phyloP scores from a whole-genome alignment of 2,888 invertebrate genomes.

The Nomada flava region DNA sequence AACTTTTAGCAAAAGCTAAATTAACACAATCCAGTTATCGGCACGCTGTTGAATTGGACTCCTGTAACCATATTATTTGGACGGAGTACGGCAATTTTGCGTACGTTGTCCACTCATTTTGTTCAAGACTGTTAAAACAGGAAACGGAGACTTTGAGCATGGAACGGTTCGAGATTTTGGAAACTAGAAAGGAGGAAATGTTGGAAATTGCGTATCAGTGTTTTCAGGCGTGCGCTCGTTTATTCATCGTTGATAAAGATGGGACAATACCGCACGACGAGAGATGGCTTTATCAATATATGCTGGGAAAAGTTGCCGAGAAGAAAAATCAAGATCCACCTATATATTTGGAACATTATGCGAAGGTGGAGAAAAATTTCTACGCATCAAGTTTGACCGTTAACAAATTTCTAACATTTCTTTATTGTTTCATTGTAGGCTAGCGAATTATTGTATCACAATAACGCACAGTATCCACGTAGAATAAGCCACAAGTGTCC shows the following conservation, averaged over 20 bases:
- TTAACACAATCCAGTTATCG: conserved; percentile 93
- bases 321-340: conserved; percentile 91
- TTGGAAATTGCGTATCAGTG: conserved; percentile 91
- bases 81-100: conserved; percentile 96
- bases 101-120: conserved; percentile 95
- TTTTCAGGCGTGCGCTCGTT: conserved; percentile 89
- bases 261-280: conserved; percentile 90
- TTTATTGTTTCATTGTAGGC: conserved; percentile 85
- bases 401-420: no score
- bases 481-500: conserved; percentile 95
- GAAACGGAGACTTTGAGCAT: conserved; percentile 91
- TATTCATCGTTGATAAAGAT: conserved; percentile 86
- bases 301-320: conserved; percentile 97
- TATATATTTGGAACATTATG: conserved; percentile 92
- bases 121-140: conserved; percentile 93
- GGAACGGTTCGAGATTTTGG: conserved; percentile 90
- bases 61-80: conserved; percentile 91
- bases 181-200: conserved; percentile 92
- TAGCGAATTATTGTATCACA: conserved; percentile 90
- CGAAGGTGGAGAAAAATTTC: conserved; percentile 85
- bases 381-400: conserved; percentile 23
- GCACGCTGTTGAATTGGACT: conserved; percentile 91
- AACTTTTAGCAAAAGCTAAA: conserved; percentile 89
- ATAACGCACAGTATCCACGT: conserved; percentile 92
- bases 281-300: conserved; percentile 96